Evolutionary conservation across 2,113 vertebrate species (phyloP).

Genomic region (Callospermophilus lateralis): DNA sequence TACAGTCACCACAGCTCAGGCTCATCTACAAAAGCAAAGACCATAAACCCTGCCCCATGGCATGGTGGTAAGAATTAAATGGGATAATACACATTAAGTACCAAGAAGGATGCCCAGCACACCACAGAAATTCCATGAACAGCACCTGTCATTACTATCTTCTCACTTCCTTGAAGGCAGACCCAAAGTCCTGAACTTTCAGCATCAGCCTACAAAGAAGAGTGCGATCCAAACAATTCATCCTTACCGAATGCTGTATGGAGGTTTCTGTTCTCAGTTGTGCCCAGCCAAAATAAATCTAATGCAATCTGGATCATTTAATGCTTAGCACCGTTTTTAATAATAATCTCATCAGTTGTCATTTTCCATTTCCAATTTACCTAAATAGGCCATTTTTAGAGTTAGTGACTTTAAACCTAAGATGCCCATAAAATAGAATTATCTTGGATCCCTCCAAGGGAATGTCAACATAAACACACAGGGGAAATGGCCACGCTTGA

Average conservation of each 20-base stretch:
- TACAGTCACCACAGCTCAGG: background rate
- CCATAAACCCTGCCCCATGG: no score
- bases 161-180: background rate
- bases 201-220: background rate
- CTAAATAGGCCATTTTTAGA: slow-evolving; percentile 73
- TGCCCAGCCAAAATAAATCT: slow-evolving; percentile 20
- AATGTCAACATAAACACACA: slow-evolving; percentile 78
- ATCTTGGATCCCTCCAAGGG: slow-evolving; percentile 73
- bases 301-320: slow-evolving; percentile 59
- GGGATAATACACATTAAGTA: background rate
- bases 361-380: slow-evolving; percentile 78
- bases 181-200: background rate
- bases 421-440: slow-evolving; percentile 76
- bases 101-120: background rate
- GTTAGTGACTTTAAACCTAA: slow-evolving; percentile 70
- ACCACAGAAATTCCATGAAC: background rate
- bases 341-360: slow-evolving; percentile 73
- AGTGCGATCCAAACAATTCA: background rate
- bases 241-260: slow-evolving; percentile 20
- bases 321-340: slow-evolving; percentile 61
- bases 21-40: background rate
- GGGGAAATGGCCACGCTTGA: slow-evolving; percentile 50
- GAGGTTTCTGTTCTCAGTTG: slow-evolving; percentile 5
- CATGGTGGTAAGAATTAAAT: background rate
- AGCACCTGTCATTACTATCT: background rate